A percentile compares a stretch with the other conserved stretches of the same genome.
These are phyloP conservation scores for Lacerta bilineata DNA, from an alignment of 2,797 vertebrate genomes.

Conservation along the genomic window DNA sequence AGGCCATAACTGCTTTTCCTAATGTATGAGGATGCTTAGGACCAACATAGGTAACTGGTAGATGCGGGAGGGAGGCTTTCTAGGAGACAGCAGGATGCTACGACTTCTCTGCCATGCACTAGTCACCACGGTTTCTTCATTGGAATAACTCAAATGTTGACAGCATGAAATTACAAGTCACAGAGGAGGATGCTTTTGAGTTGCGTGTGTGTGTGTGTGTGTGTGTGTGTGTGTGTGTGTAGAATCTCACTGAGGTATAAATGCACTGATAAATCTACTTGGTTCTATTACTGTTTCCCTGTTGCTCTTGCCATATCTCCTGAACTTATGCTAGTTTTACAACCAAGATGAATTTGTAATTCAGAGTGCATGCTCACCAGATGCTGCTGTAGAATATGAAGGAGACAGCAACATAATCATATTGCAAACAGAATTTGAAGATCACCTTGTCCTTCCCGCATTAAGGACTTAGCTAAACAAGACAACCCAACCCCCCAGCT, in stretches of 20 bases:
- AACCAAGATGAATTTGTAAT: conserved; percentile 69
- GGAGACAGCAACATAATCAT: conserved; percentile 61
- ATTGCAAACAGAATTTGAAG: conserved; percentile 70
- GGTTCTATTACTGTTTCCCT: conserved; percentile 64
- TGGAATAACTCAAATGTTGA: conserved; percentile 17
- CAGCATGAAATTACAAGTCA: conserved; percentile 31
- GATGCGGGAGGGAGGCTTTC: background rate
- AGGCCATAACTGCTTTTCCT: background rate
- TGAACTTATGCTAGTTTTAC: conserved; percentile 72
- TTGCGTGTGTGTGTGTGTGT: background rate
- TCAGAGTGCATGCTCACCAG: conserved; percentile 65
- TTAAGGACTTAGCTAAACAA: conserved; percentile 60
- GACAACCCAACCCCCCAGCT: background rate
- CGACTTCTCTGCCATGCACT: background rate
- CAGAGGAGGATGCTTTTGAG: conserved; percentile 26
- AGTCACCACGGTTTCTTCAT: background rate
- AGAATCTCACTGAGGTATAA: conserved; percentile 53
- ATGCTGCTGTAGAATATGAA: conserved; percentile 69
- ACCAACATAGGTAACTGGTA: background rate
- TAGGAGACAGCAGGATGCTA: background rate
- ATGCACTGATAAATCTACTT: conserved; percentile 60
- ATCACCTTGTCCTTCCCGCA: conserved; percentile 72
- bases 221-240: background rate
- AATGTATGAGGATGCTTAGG: background rate
- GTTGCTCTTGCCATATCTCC: conserved; percentile 60